Evolutionary conservation across 2,113 vertebrate species (phyloP), one percentile per base, ranked within the genome.

Genomic region (Porphyrio hochstetteri): DNA sequence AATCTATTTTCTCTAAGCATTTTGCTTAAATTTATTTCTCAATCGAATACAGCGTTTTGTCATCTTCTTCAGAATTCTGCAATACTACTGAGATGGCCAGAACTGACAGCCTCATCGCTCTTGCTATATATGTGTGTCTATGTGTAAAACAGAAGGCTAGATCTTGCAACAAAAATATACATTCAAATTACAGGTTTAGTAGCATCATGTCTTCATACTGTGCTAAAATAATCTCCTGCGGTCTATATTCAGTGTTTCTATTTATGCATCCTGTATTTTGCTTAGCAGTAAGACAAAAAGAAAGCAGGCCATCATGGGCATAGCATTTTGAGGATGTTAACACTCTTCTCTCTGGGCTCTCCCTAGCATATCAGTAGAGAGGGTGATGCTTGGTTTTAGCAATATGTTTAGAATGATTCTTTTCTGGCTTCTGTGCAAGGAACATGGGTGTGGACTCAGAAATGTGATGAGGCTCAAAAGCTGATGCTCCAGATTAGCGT

Each of bases 181-280:
- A 93, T 94, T 94, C 74, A 94, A 87, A 92, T 94, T 92, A 87
- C 88, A 92, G 81, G 69, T 96, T 96, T 93, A 61, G 74, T 89
- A 90, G 70, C 59, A 91, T 92, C 63, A 19, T 52, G 56, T 83
- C 88, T 96, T 96, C 79, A 64, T 82, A 75, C 1, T 9, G 46
- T 56, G 65, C 93, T 84, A 96, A 96, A 96, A 96, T 92, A 94
- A 94, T 53, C 86, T 94, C 76, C 82, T 88, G 64, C 56, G 86
- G 61, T 60, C 92, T 95, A 94, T 95, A 94, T 94, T 95, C 82
- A 90, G 90, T 64, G 52, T 48, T 95, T 83, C 92, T 96, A 86
- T 93, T 96, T 93, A 84, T 65, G 76, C 44, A 92, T 72, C 76
- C 87, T 84, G 35, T 78, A 75, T 90, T 97, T 94, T 88, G 56